Conservation (phyloP, 2,888 invertebrate genomes). For the Tridacna crocea region DNA sequence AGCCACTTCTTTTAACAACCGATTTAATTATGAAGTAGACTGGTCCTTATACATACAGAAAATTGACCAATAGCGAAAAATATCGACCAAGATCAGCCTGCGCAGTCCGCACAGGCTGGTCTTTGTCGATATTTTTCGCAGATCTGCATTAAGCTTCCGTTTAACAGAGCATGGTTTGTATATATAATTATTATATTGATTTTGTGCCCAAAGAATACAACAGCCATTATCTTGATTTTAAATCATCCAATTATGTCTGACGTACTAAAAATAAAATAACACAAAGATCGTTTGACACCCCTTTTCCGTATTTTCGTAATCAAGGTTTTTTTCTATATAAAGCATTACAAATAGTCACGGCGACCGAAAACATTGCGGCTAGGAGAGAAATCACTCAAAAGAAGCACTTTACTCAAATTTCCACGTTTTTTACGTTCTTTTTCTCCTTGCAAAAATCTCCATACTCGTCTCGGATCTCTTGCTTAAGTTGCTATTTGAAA, state of each 20-base stretch:
- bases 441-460: background rate
- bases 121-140: background rate
- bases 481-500: background rate
- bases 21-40: no score
- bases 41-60: no score
- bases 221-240: background rate
- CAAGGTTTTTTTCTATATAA: background rate
- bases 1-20: no score
- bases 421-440: background rate
- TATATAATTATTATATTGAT: no score
- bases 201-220: background rate
- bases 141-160: background rate
- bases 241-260: background rate
- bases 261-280: background rate
- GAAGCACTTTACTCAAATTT: background rate
- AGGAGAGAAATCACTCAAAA: background rate
- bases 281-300: background rate
- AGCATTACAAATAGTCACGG: background rate
- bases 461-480: background rate
- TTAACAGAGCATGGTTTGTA: no score
- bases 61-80: no score
- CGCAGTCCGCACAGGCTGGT: no score
- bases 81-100: no score
- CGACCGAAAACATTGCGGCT: background rate
- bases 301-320: background rate